Evolutionary conservation across 2,797 vertebrate genomes (phyloP), one percentile per base, ranked within the genome.

Genomic region (Picus viridis): DNA sequence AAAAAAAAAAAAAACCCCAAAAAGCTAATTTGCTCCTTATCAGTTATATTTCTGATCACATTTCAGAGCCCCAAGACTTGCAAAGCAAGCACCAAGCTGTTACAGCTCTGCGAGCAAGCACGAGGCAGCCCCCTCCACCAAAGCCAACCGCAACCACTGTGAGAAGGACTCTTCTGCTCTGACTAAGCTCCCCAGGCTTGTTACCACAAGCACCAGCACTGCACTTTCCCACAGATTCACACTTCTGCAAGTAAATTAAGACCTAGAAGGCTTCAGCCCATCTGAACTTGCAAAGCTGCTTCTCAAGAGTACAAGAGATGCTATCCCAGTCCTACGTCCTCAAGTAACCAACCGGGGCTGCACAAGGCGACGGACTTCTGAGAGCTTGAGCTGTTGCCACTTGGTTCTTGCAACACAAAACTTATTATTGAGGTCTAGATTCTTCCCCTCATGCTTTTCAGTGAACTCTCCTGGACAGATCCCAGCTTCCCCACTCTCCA

Each of bases 351-450:
- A 4, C 0, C 64, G 29, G 8, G 34, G 34, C 14, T 12, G 41
- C 34, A 24, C 39, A 51, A 63, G 23, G 29, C 1, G 49, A 32
- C 0, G 0, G 13, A 10, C 2, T 3, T 30, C 47, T 26, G 56
- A 72, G 86, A 74, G 34, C 17, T 1, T 5, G 23, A 51, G 67
- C 32, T 6, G 39, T 41, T n/a, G 88, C 51, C 51, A 22, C 22
- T 64, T 14, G 2, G 2, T 23, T 65, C 49, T 53, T 77, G 30
- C 16, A 41, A 69, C 0, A 10, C 9, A n/a, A 12, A 82, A 70
- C 23, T 24, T 16, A 30, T 47, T 43, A 62, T 6, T 54, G 7
- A 70, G 70, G 30, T 3, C 16, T 6, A 1, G 5, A 4, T 32
- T 53, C 79, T 63, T 70, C 30, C 73, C 36, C 36, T 51, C 3